Conservation (phyloP, 2,113 vertebrate genomes). For the Perccottus glenii region DNA sequence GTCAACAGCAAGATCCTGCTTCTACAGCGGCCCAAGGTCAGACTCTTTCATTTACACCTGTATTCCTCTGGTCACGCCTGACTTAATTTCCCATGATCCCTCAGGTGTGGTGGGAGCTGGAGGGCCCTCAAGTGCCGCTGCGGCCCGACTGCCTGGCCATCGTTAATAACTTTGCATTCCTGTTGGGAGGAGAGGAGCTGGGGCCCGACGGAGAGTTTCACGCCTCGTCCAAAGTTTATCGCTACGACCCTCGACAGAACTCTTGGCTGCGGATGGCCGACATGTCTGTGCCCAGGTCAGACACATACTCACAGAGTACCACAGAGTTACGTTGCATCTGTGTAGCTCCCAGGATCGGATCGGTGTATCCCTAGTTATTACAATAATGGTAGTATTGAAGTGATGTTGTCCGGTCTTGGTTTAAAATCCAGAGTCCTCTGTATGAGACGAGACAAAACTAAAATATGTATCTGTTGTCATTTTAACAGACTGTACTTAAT, state of each 20-base stretch:
- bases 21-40: conserved; percentile 91
- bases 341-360: no score
- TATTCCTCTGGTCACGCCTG: no score
- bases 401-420: no score
- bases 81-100: conserved; percentile 27
- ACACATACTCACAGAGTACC: no score
- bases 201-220: conserved; percentile 98
- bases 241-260: conserved; percentile 97
- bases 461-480: no score
- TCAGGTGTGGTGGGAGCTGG: conserved; percentile 98
- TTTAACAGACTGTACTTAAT: no score
- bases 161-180: conserved; percentile 97
- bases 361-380: no score
- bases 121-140: conserved; percentile 96
- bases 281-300: conserved; percentile 93
- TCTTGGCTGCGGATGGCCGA: conserved; percentile 97
- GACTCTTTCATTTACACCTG: background rate
- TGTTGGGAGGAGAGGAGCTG: conserved; percentile 96
- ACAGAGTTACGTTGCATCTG: no score
- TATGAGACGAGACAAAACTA: no score
- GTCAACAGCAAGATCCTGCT: conserved; percentile 99
- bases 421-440: no score
- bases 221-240: conserved; percentile 97
- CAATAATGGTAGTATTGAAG: no score
- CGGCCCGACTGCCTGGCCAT: conserved; percentile 97